Conservation (phyloP, 2,888 invertebrate species). For the Schizaphis graminum region DNA sequence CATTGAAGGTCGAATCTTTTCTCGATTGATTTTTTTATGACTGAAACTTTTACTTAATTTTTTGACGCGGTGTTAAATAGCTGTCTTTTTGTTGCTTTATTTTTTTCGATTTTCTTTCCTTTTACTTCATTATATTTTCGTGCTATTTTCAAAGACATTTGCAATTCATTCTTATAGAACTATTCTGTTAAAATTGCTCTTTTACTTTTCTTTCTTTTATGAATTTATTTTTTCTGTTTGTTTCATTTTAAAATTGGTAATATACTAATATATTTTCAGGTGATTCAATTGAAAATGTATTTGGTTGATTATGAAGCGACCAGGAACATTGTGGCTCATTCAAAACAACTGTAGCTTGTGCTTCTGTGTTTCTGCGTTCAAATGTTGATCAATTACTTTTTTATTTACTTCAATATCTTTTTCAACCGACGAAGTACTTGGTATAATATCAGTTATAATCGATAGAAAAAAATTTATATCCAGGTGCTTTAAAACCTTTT, state of each 20-base stretch:
- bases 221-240: not conserved
- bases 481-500: slow-evolving; percentile 69
- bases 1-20: not conserved
- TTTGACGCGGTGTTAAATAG: not conserved
- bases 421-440: not conserved
- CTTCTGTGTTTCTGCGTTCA: not conserved
- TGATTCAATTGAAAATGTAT: slow-evolving; percentile 23
- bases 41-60: not conserved
- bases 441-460: slow-evolving; percentile 63
- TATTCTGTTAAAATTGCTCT: slow-evolving; percentile 61
- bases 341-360: not conserved
- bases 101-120: not conserved
- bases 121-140: slow-evolving; percentile 31
- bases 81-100: not conserved
- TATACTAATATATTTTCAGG: slow-evolving; percentile 52
- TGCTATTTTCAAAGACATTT: slow-evolving; percentile 25
- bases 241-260: slow-evolving; percentile 38
- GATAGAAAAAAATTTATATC: slow-evolving; percentile 69
- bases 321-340: not conserved
- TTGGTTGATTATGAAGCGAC: not conserved
- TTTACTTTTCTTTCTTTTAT: slow-evolving; percentile 54
- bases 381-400: not conserved
- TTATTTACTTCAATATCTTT: slow-evolving; percentile 6
- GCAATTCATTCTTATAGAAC: slow-evolving; percentile 55
- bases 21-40: not conserved